Evolutionary conservation across 2,113 vertebrate species (phyloP), one percentile per base, ranked within the genome.

Genomic region (Connochaetes taurinus): DNA sequence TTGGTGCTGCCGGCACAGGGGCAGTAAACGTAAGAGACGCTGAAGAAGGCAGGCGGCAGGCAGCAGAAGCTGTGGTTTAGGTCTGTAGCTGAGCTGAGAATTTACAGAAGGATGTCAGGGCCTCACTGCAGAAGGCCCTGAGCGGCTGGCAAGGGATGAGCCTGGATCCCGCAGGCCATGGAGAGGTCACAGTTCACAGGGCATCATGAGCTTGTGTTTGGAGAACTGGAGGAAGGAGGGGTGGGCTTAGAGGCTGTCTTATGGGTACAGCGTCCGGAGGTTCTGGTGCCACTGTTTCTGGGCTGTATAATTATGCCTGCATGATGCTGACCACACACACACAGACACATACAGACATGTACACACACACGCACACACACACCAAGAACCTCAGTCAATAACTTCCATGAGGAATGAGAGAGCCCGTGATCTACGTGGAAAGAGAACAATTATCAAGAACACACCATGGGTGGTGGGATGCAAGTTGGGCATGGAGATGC

Each of bases 31-130:
- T 19, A 25, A 86, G 67, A 91, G 40, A n/a, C 2, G 1, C 64
- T 7, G 25, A 86, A 60, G 29, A 71, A 43, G n/a, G 60, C 52
- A 47, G 53, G 10, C 15, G 0, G 0, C 3, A 13, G 52, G n/a
- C 12, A 3, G 71, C 83, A 74, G 87, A 57, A 83, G 33, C 12
- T 25, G 33, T 57, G 90, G 15, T 43, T 81, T 5, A 3, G 40
- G 50, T 19, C 21, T 36, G 7, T 2, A 36, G 21, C 81, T 83
- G n/a, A 27, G 81, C 7, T 84, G 36, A 62, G 62, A 81, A 25
- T 31, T 76, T 5, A 33, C 19, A 31, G 25, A 64, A 40, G 11
- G 13, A n/a, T 31, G 21, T 4, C 47, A 52, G 81, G 19, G 33
- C n/a, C 74, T 40, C 5, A 2, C 4, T n/a, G 47, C 33, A 31